Base-by-base conservation (phyloP, 2,113 vertebrate genomes). In the Elachura formosa region DNA sequence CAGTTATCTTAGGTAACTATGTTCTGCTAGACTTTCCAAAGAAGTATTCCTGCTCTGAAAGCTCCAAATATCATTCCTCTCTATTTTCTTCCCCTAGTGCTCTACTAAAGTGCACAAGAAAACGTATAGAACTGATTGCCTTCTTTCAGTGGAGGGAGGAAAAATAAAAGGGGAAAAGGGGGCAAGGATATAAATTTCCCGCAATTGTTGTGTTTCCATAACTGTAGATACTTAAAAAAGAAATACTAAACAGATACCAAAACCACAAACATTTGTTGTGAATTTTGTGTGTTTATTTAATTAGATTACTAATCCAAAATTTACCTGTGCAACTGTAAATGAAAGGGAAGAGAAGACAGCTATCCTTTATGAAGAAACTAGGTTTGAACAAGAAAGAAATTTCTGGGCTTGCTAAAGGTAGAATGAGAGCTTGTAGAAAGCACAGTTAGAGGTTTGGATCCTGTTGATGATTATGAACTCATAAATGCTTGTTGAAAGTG, bases 81-180 rank as follows among this genome's bases (percentile, higher is more conserved):
- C 10, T 59, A 5, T 69, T 61, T 73, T 7, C 24, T 64, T 84
- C 28, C 5, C 6, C 24, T 59, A 40, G 6, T 12, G 28, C 10
- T 36, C 28, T 34, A 40, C 14, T 12, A 5, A 51, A 68, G 5
- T 25, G 10, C 28, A 51, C 7, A 24, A 64, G 54, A 80, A 84
- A 84, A 54, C 26, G 20, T 34, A 17, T 4, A 26, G 34, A 84
- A 82, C 34, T 54, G 6, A 6, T 55, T 84, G 9, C 5, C 11
- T 59, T 62, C 22, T 75, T 79, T 63, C 56, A 49, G 7, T 11
- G 13, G 8, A 67, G 20, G 16, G 21, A 64, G 20, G 20, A 29
- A 7, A 13, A n/a, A 34, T 54, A 22, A 16, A 6, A 6, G 1
- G 4, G 4, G 3, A 4, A 9, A 29, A 21, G 13, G 5, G 19